These are phyloP conservation scores for Orthosia gracilis DNA, from an alignment of 2,888 invertebrate species.

Conservation along the genomic window DNA sequence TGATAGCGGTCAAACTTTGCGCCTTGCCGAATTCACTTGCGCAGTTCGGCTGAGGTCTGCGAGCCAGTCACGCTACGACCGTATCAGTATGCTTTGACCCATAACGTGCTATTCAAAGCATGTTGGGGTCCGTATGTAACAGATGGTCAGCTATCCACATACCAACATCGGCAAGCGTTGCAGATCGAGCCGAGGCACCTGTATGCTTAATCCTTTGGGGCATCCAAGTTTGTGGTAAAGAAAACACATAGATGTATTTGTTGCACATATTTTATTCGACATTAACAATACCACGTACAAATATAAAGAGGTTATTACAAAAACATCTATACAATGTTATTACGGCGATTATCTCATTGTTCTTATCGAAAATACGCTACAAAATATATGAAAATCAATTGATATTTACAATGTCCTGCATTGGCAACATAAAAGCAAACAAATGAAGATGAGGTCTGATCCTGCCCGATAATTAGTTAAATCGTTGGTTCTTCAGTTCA, in stretches of 20 bases:
- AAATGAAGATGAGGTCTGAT: conserved; percentile 15
- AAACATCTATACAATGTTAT: conserved; percentile 75
- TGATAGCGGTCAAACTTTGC: no score
- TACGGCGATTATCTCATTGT: conserved; percentile 50
- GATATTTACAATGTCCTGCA: conserved; percentile 58
- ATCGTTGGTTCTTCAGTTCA: not conserved
- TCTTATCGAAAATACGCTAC: conserved; percentile 31
- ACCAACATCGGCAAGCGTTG: no score
- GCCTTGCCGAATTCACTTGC: no score
- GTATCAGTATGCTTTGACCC: no score
- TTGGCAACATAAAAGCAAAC: conserved; percentile 13
- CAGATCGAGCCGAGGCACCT: no score
- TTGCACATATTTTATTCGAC: conserved; percentile 70
- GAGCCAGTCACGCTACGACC: no score
- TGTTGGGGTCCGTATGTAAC: no score
- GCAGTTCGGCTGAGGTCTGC: no score
- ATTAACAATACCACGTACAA: conserved; percentile 68
- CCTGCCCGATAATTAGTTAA: conserved; percentile 20
- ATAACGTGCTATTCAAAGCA: no score
- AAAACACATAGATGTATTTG: conserved; percentile 1
- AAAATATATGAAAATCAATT: conserved; percentile 41
- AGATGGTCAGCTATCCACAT: no score
- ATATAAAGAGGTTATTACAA: conserved; percentile 67
- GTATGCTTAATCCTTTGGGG: no score
- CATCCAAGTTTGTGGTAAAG: not conserved